Evolutionary conservation across 2,888 invertebrate genomes (phyloP), one percentile per base, ranked within the genome.

Genomic region (Limnephilus auricula): DNA sequence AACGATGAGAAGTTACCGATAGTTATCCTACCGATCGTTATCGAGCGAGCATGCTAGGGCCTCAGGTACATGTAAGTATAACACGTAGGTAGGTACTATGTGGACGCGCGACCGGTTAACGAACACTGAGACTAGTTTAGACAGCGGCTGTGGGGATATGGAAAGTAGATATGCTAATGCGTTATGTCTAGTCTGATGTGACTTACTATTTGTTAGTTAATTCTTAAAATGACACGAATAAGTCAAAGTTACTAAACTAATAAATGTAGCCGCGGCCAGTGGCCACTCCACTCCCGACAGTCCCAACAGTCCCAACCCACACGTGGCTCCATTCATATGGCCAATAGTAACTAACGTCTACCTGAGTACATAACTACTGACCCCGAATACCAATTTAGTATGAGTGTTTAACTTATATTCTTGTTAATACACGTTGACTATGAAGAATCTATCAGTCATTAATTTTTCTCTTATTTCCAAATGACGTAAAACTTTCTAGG

Each of bases 311-410:
- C n/a, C 78, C 78, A 78, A 18, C 87, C 79, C 79, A 88, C 87
- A 37, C 87, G 87, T 88, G 87, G 65, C 87, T 79, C 37, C 87
- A 79, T 88, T 88, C 30, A 88, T 88, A 79, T 88, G 78, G n/a
- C 18, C 25, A 25, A 65, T 9, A 65, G 9, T 25, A 25, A 65
- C 65, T 25, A 65, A 9, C 6, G 25, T 25, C 65, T 65, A 65
- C 65, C 65, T 18, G 65, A 65, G 65, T 18, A 65, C 25, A 25
- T 65, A 25, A 25, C 65, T 25, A 65, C 65, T 25, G 18, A 25
- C 65, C 6, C 65, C 18, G 65, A 65, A 18, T 65, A 65, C 65
- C 25, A 65, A 65, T 18, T 65, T 65, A 18, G 65, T 82, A 82
- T 82, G 12, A 85, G 30, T 85, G 50, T 65, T 65, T 65, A 65